phyloP scores from a whole-genome alignment of 1,140 invertebrate species.

The Lepeophtheirus salmonis region DNA sequence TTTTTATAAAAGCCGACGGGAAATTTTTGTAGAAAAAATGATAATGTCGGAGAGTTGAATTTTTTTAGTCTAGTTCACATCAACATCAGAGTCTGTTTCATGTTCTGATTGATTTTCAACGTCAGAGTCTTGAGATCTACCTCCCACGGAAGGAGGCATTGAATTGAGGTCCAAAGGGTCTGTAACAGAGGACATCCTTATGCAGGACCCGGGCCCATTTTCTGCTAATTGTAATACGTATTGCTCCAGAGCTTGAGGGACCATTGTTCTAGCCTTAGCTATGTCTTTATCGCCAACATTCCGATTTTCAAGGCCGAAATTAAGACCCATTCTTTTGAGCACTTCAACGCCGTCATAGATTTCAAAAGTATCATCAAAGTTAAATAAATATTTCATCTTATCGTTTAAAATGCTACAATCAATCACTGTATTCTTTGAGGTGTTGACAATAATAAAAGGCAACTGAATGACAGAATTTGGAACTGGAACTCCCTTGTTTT shows the following conservation, averaged over 20 bases:
- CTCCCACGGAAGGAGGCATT: neutral
- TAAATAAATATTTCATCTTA: conserved; percentile 97
- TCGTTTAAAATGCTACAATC: conserved; percentile 98
- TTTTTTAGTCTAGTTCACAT: too few relatives aligned
- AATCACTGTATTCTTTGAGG: conserved; percentile 90
- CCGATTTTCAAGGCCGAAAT: conserved; percentile 72
- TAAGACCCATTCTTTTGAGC: conserved; percentile 79
- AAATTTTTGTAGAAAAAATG: too few relatives aligned
- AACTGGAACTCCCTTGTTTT: conserved; percentile 52
- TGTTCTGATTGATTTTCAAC: neutral
- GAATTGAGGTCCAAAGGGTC: neutral
- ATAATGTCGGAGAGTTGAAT: too few relatives aligned
- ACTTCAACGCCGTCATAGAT: conserved; percentile 98
- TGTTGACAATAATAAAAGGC: conserved; percentile 97
- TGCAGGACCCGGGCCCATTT: conserved; percentile 5
- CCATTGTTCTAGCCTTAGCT: conserved; percentile 62
- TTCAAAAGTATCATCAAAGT: conserved; percentile 97
- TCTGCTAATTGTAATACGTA: conserved; percentile 48
- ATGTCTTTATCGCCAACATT: conserved; percentile 60
- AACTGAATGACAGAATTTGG: conserved; percentile 80
- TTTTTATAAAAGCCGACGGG: too few relatives aligned
- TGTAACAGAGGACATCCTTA: conserved; percentile 1
- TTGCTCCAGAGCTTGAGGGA: conserved; percentile 73
- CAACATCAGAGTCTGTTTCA: neutral
- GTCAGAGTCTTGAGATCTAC: neutral